Evolutionary conservation across 2,888 invertebrate species (phyloP).

Genomic region (Caenorhabditis zanzibari): DNA sequence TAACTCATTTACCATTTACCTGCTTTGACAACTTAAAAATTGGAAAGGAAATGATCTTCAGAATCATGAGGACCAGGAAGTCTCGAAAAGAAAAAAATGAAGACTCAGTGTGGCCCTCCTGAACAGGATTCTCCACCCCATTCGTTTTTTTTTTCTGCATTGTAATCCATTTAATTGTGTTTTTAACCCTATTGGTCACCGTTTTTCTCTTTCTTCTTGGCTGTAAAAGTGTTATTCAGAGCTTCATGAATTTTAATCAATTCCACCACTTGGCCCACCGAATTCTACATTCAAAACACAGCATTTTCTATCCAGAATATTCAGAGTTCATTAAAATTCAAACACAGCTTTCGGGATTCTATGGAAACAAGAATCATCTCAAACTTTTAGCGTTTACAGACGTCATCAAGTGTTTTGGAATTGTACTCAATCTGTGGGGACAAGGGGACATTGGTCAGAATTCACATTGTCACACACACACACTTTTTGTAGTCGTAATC

Average conservation of each 20-base stretch:
- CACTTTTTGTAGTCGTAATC: slow-evolving; percentile 26
- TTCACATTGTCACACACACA: neutral
- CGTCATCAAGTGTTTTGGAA: slow-evolving; percentile 2
- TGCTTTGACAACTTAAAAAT: no score
- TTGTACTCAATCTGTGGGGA: slow-evolving; percentile 30
- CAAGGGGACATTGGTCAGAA: neutral
- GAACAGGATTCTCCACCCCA: slow-evolving; percentile 12
- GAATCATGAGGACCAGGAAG: neutral
- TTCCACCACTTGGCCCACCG: neutral
- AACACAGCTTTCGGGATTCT: neutral
- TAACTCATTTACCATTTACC: neutral
- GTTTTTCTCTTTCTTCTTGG: neutral
- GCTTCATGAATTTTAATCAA: slow-evolving; percentile 30
- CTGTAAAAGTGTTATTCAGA: slow-evolving; percentile 1
- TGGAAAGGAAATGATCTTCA: no score
- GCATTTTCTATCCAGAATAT: neutral
- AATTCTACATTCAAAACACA: slow-evolving; percentile 18
- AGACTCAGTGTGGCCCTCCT: slow-evolving; percentile 1
- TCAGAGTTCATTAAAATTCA: neutral
- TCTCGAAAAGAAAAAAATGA: neutral
- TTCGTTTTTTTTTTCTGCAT: slow-evolving; percentile 6
- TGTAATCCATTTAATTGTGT: slow-evolving; percentile 17
- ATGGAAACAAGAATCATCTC: slow-evolving; percentile 30
- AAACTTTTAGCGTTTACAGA: no score
- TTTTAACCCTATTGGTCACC: neutral